Percentiles rank a stretch among this genome's conserved stretches.
phyloP scores from a whole-genome alignment of 2,113 vertebrate genomes.

The Amia ocellicauda region DNA sequence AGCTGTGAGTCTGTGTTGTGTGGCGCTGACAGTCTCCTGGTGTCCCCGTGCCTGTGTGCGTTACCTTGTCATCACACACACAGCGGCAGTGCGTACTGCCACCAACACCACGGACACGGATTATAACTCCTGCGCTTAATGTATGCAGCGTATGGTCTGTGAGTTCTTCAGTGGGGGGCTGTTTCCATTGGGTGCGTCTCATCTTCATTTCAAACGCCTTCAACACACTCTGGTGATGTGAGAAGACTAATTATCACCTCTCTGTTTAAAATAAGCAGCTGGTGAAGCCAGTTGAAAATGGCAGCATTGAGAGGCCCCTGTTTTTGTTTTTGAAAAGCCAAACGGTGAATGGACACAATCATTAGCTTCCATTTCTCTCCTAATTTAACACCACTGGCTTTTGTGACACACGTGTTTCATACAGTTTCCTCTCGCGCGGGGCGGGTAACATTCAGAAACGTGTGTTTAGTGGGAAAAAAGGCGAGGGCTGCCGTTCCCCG shows the following conservation, averaged over 20 bases:
- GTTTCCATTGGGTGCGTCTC: conserved; percentile 44
- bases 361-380: conserved; percentile 31
- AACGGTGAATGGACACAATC: conserved; percentile 39
- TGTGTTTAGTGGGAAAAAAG: no score
- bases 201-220: conserved; percentile 76
- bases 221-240: conserved; percentile 67
- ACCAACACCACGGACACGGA: no score
- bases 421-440: no score
- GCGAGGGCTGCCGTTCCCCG: no score
- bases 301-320: conserved; percentile 30
- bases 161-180: neutral
- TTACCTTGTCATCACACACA: no score
- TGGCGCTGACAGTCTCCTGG: no score
- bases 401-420: conserved; percentile 1
- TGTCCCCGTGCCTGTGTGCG: no score
- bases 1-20: no score
- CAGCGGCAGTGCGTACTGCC: no score
- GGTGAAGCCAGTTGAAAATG: conserved; percentile 64
- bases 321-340: conserved; percentile 34
- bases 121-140: no score
- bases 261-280: conserved; percentile 73
- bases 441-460: no score
- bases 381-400: conserved; percentile 21
- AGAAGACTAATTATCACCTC: conserved; percentile 87
- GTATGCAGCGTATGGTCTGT: no score